phyloP scores from a whole-genome alignment of 2,888 invertebrate genomes.

The Cotesia congregata region DNA sequence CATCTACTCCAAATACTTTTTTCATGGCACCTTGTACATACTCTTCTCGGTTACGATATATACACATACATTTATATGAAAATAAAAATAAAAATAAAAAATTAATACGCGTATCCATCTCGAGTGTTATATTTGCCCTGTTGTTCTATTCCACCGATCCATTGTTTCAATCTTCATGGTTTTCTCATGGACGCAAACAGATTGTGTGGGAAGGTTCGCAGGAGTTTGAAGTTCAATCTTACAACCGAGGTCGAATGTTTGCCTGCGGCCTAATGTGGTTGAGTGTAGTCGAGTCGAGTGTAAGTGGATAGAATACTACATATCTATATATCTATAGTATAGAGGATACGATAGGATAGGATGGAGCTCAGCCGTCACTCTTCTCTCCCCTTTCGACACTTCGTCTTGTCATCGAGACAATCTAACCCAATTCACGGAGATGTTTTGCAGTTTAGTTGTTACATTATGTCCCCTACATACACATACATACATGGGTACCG shows the following conservation, averaged over 20 bases:
- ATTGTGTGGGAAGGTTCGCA: conserved; percentile 69
- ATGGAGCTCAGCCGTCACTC: conserved; percentile 14
- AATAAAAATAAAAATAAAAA: background rate
- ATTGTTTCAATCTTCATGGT: conserved; percentile 65
- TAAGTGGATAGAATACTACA: background rate
- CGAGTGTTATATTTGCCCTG: conserved; percentile 28
- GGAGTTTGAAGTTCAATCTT: conserved; percentile 64
- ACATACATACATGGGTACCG: background rate
- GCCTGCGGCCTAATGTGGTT: conserved; percentile 39
- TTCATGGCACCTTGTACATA: conserved; percentile 6
- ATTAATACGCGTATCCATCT: conserved; percentile 32
- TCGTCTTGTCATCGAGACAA: conserved; percentile 41
- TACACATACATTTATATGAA: background rate
- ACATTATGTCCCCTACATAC: background rate
- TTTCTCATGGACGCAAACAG: conserved; percentile 60
- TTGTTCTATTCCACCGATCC: conserved; percentile 49
- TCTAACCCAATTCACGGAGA: conserved; percentile 59
- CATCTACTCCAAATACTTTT: conserved; percentile 27
- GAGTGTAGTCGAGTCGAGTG: background rate
- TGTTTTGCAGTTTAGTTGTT: conserved; percentile 20
- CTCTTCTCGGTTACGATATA: too few relatives aligned
- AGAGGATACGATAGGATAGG: background rate
- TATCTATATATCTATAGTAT: background rate
- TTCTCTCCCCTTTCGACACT: conserved; percentile 11
- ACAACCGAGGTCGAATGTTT: conserved; percentile 51